These are phyloP conservation scores for Phalacrocorax brasilianus DNA, from an alignment of 2,113 vertebrate species.

Conservation along the genomic window DNA sequence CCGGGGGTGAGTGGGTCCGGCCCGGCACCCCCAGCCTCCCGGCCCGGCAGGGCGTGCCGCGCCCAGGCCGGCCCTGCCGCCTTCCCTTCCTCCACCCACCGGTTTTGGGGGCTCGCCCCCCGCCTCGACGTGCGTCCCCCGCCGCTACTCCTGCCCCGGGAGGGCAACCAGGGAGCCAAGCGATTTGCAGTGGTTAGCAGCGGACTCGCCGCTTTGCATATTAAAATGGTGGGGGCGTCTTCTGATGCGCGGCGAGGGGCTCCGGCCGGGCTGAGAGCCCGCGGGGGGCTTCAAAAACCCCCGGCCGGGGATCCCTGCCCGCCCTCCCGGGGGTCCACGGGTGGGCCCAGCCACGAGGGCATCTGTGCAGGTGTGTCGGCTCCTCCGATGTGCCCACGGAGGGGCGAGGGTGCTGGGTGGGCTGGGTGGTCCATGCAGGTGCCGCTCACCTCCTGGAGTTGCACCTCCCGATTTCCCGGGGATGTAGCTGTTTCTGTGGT, in stretches of 20 bases:
- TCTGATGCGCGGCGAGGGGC: slow-evolving; percentile 79
- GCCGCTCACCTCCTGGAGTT: neutral
- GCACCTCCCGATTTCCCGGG: no score
- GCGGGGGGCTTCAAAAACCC: slow-evolving; percentile 9
- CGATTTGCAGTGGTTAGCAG: slow-evolving; percentile 85
- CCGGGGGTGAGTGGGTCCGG: neutral
- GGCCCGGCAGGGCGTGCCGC: no score
- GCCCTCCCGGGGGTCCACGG: no score
- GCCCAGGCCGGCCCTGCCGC: no score
- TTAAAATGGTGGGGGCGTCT: slow-evolving; percentile 83
- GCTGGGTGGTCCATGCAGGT: neutral
- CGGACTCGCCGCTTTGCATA: slow-evolving; percentile 85
- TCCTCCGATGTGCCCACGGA: neutral
- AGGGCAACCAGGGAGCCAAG: slow-evolving; percentile 91
- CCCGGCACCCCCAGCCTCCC: neutral
- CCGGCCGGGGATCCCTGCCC: slow-evolving; percentile 45
- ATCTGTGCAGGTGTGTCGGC: neutral
- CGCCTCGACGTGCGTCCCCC: neutral
- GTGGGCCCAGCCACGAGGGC: neutral
- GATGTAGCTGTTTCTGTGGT: neutral
- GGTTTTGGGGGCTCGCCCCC: no score
- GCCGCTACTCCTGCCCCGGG: slow-evolving; percentile 82
- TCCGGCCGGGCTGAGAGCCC: neutral
- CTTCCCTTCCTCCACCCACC: slow-evolving; percentile 22
- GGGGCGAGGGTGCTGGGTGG: neutral